A percentile compares a stretch with the other conserved stretches of the same genome.
Conservation (phyloP, 2,797 vertebrate genomes). For the Eulemur albifrons region DNA sequence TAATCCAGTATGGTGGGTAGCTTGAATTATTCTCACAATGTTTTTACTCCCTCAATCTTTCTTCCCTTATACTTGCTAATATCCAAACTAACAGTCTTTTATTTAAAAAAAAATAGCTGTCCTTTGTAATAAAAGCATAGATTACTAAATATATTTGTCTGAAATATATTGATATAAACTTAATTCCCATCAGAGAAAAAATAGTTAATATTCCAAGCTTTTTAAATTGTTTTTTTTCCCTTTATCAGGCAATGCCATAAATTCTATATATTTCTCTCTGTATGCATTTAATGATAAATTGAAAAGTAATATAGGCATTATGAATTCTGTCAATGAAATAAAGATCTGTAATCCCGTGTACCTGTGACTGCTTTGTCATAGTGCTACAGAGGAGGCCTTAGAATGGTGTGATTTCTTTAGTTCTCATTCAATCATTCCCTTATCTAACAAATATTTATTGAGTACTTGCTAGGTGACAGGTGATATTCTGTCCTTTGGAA, state of each 20-base stretch:
- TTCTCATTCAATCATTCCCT: background rate
- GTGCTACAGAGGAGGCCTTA: background rate
- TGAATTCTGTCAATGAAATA: background rate
- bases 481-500: background rate
- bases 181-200: background rate
- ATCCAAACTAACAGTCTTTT: background rate
- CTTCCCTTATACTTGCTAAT: background rate
- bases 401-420: background rate
- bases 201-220: background rate
- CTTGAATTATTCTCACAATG: background rate
- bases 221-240: background rate
- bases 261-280: background rate
- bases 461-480: background rate
- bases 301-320: background rate
- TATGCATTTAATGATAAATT: background rate
- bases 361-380: background rate
- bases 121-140: background rate
- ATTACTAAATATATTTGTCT: background rate
- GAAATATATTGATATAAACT: background rate
- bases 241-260: background rate
- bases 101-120: background rate
- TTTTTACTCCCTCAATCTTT: background rate
- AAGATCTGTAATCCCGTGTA: background rate
- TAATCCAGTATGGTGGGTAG: background rate
- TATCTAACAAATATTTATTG: background rate